Base-by-base conservation (phyloP, 53 echinoderm and acorn worm species). In the Holothuria leucospilota region DNA sequence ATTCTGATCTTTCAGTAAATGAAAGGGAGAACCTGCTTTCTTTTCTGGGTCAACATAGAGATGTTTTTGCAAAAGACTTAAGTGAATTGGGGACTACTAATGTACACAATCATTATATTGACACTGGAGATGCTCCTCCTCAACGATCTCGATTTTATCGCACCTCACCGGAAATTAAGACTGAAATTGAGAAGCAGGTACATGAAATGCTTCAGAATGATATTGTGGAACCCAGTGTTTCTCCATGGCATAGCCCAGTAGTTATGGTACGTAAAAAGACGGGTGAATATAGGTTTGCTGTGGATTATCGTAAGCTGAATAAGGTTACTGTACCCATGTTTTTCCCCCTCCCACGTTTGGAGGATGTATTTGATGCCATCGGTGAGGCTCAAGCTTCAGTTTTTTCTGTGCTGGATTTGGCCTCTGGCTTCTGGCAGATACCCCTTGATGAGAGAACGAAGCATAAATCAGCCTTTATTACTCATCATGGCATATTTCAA, bases 361-460 rank as follows among this genome's bases (percentile, higher is more conserved):
- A 91, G 13, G 87, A 91, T 69, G 78, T 91, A 58, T 87, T 84
- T 77, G 91, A 91, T 51, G 77, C 85, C 29, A 91, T 87, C 29
- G 91, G 84, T 16, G 91, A 87, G 77, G 64, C 91, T 62, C 67
- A 87, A 62, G 91, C 91, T 38, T 68, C 73, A 75, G 69, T 87
- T 29, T 88, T 91, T 27, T 77, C 91, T 6, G 91, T 87, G 4
- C 91, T 87, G 29, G 91, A 91, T 62, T 56, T 91, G 25, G 75
- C 77, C 23, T 87, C 91, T 46, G 91, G 91, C 8, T 91, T 91
- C 81, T 91, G 91, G 91, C 87, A 91, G 63, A 87, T 91, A 13
- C 87, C 83, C 10, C 65, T 87, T 40, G 84, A 91, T 41, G 46
- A 51, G 8, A 78, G 68, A 10, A 86, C 82, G 26, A 86, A 71